Conservation (phyloP, 1,140 invertebrate species). For the Cydia pomonella region DNA sequence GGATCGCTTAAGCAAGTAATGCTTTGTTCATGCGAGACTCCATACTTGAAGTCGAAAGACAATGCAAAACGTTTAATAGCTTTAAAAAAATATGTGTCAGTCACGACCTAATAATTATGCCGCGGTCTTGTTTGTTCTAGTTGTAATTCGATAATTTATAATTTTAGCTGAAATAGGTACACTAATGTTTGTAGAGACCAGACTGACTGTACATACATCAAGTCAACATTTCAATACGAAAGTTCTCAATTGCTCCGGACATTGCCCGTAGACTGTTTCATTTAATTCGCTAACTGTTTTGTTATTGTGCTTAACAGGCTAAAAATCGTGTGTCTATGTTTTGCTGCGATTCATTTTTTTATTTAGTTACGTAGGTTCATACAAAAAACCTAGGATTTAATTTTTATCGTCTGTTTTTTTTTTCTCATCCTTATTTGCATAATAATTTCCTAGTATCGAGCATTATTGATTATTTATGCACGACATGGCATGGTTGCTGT, state of each 20-base stretch:
- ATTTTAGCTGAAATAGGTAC: no score
- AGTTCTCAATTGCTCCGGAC: not conserved
- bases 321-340: constrained; percentile 17
- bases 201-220: not conserved
- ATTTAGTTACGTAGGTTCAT: constrained; percentile 8
- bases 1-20: no score
- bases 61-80: no score
- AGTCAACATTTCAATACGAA: not conserved
- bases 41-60: no score
- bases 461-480: constrained; percentile 12
- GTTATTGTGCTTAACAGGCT: constrained; percentile 15
- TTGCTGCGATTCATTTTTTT: not conserved
- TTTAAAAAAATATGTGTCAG: no score
- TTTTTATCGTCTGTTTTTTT: not conserved
- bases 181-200: no score
- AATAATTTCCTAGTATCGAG: not conserved
- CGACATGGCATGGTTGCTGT: not conserved
- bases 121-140: no score
- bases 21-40: no score
- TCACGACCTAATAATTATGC: no score
- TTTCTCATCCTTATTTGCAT: not conserved
- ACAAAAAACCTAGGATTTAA: not conserved
- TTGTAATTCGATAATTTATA: no score
- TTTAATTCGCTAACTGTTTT: not conserved
- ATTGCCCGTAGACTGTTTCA: not conserved